Evolutionary conservation across 2,797 vertebrate genomes (phyloP).

Genomic region (Crocidura indochinensis): DNA sequence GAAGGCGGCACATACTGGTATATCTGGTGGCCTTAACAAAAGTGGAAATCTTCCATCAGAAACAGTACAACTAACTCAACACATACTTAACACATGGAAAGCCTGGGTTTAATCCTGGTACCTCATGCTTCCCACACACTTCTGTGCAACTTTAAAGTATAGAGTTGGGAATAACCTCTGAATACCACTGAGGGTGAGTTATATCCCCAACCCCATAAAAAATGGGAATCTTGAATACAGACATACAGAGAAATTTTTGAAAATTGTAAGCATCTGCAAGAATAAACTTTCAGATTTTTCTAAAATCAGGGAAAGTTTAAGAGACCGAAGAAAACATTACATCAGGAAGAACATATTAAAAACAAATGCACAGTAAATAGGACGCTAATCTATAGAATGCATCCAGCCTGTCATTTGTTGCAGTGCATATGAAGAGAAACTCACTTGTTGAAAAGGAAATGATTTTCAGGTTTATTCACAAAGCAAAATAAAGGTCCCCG

Average conservation of each 20-base stretch:
- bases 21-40: too few species aligned
- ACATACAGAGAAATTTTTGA: background rate
- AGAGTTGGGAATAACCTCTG: too few species aligned
- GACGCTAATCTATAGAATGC: background rate
- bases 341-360: constrained; percentile 5
- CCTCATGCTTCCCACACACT: too few species aligned
- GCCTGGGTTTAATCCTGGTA: too few species aligned
- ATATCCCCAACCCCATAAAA: background rate
- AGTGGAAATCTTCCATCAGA: too few species aligned
- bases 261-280: too few species aligned
- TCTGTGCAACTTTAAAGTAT: too few species aligned
- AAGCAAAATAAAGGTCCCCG: background rate
- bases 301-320: background rate
- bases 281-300: background rate
- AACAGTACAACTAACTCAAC: too few species aligned
- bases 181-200: background rate
- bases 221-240: background rate
- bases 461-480: background rate
- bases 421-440: background rate
- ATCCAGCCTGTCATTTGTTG: background rate
- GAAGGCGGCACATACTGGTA: background rate
- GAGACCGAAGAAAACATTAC: background rate
- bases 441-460: background rate
- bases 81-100: too few species aligned
- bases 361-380: background rate